Percentiles rank a stretch among this genome's conserved stretches.
These are phyloP conservation scores for Pempheris klunzingeri DNA, from an alignment of 2,797 vertebrate species.

Conservation along the genomic window DNA sequence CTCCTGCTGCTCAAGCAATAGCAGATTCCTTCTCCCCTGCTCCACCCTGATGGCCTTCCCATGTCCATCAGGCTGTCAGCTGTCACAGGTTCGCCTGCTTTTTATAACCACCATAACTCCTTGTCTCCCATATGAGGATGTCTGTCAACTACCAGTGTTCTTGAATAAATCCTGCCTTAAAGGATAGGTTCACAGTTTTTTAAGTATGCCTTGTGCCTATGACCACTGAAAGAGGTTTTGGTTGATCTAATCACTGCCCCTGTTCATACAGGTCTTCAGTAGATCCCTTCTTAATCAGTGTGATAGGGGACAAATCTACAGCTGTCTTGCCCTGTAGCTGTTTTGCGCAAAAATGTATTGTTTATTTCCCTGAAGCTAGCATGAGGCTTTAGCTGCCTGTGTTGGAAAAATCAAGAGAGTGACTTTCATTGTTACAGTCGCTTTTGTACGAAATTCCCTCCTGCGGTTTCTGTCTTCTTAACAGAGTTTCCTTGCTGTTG, in stretches of 20 bases:
- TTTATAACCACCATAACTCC: slow-evolving; percentile 17
- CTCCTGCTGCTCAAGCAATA: background rate
- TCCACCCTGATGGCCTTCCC: slow-evolving; percentile 36
- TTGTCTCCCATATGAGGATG: slow-evolving; percentile 17
- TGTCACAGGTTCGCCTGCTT: slow-evolving; percentile 28
- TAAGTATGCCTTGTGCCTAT: background rate
- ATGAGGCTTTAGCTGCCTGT: background rate
- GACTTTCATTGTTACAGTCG: background rate
- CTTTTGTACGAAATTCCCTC: no score
- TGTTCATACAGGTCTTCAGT: background rate
- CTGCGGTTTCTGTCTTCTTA: no score
- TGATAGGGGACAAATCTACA: background rate
- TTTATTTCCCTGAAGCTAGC: background rate
- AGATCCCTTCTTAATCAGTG: background rate
- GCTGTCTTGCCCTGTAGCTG: no score
- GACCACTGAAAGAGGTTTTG: background rate
- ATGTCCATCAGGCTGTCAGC: slow-evolving; percentile 51
- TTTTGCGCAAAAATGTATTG: background rate
- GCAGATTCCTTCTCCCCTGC: slow-evolving; percentile 29
- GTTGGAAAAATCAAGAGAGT: background rate
- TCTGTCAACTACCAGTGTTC: slow-evolving; percentile 13
- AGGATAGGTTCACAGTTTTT: background rate
- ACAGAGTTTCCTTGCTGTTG: no score
- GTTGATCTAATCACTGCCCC: background rate
- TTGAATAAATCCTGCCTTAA: background rate